Base-by-base conservation (phyloP, 2,113 vertebrate species). In the Echinops telfairi region DNA sequence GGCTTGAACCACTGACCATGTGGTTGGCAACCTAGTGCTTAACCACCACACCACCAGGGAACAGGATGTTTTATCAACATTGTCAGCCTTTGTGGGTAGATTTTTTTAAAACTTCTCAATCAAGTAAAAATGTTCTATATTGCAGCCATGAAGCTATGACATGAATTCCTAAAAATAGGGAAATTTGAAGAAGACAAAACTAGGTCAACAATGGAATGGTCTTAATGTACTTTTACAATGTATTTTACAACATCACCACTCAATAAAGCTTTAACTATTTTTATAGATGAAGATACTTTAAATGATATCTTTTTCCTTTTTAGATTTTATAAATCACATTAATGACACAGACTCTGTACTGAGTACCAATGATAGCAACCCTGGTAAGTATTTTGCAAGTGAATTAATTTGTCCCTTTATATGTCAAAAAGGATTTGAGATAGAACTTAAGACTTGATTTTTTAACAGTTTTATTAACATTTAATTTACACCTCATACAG, bases 311-410 rank as follows among this genome's bases (percentile, higher is more conserved):
- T 87, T 70, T 88, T 95, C 96, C 36, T 60, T 98, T 98, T 95
- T 97, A 99, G 99, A 99, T 97, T 98, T 98, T 81, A 97, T 98
- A 96, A 98, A 99, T 97, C 97, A 99, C 88, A 95, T 99, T 96
- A 99, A 97, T 92, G 86, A 98, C 71, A 98, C 99, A n/a, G 98
- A 99, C 82, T 91, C 97, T 78, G 96, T 98, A 58, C 98, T 98
- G 94, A 98, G 98, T 83, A 99, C 98, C 6, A 99, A 99, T 81
- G 98, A 98, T 89, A 99, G 98, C 89, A 98, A 98, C n/a, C 98
- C 90, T 98, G 99, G 99, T 99, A 97, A 97, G 98, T 95, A 91
- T 4, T 62, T 91, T 83, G 83, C 17, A 83, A 47, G 20, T 90
- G 57, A n/a, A 27, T 71, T 77, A 60, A 6, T 83, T 79, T 83